These are phyloP conservation scores for Hippoglossus hippoglossus DNA, from an alignment of 2,797 vertebrate genomes.

Conservation along the genomic window DNA sequence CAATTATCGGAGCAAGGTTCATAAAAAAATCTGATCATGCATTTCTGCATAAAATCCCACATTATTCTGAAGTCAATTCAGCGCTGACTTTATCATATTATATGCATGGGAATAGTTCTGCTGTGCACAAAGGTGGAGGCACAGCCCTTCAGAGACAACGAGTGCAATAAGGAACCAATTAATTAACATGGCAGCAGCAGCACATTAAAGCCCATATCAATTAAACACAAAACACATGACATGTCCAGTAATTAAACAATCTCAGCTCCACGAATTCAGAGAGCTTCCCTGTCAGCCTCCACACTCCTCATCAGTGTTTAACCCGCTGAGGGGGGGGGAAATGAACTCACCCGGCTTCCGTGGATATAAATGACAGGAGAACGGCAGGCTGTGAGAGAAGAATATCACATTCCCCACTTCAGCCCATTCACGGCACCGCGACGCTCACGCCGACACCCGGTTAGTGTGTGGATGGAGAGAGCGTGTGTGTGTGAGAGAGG, in stretches of 20 bases:
- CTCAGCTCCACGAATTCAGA: constrained; percentile 31
- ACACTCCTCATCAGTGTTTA: constrained; percentile 10
- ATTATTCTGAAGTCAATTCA: neutral
- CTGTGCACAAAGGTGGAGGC: constrained; percentile 24
- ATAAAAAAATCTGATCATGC: neutral
- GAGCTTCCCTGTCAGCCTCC: constrained; percentile 35
- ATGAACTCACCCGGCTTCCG: constrained; percentile 68
- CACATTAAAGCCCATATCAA: constrained; percentile 14
- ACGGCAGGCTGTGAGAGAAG: constrained; percentile 29
- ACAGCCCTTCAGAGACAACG: constrained; percentile 22
- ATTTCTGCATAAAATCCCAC: too few relatives aligned
- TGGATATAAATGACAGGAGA: constrained; percentile 30
- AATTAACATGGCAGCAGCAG: constrained; percentile 22
- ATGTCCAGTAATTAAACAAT: constrained; percentile 54
- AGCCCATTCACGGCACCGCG: constrained; percentile 67
- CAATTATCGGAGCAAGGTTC: neutral
- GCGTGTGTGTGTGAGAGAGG: too few relatives aligned
- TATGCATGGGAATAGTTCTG: constrained; percentile 53
- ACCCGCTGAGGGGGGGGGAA: constrained; percentile 8
- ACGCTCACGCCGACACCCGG: constrained; percentile 71
- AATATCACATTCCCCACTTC: constrained; percentile 63
- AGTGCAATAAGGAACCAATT: constrained; percentile 28
- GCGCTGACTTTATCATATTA: constrained; percentile 33
- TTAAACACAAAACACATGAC: constrained; percentile 16
- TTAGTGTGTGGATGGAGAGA: constrained; percentile 36